Evolutionary conservation across 2,113 vertebrate species (phyloP), one percentile per base, ranked within the genome.

Genomic region (Corythaeola cristata): DNA sequence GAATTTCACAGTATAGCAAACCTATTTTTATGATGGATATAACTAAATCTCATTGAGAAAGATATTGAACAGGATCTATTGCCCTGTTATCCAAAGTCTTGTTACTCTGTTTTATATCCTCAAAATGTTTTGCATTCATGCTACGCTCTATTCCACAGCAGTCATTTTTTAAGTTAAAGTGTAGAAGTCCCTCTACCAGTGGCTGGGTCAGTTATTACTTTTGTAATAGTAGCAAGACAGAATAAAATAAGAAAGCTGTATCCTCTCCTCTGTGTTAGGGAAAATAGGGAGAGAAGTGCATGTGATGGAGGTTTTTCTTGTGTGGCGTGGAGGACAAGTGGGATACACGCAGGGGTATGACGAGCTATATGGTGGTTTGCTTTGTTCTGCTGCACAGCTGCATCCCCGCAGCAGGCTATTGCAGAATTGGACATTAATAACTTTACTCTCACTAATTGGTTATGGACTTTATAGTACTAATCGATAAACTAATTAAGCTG

Each of bases 401-500:
- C 69, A 78, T 67, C 32, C 60, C 35, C 9, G 5, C 21, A 68
- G 63, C 4, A 76, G 80, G 26, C 84, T 80, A 15, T n/a, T 67
- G 45, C 39, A 19, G 91, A 82, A 91, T 3, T 88, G 87, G 78
- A 76, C 93, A 94, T 96, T 96, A 97, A 96, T 97, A 96, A 95
- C 74, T 96, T 95, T 82, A 37, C 69, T 82, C 49, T 88, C 58
- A 56, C 93, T 97, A 97, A 96, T 97, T 95, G 94, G 81, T 96
- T 97, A 96, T 97, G 91, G 94, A 95, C 93, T 96, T 96, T 85
- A 94, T 75, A 85, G 77, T 93, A 62, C 87, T 76, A 94, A 96
- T 96, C 96, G 68, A 97, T 97, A 96, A 96, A 96, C 91, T 96
- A 94, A 96, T 97, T 96, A 96, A 96, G 62, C 77, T 69, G 62